Conservation (phyloP, 2,797 vertebrate species). For the Danio kyathit region DNA sequence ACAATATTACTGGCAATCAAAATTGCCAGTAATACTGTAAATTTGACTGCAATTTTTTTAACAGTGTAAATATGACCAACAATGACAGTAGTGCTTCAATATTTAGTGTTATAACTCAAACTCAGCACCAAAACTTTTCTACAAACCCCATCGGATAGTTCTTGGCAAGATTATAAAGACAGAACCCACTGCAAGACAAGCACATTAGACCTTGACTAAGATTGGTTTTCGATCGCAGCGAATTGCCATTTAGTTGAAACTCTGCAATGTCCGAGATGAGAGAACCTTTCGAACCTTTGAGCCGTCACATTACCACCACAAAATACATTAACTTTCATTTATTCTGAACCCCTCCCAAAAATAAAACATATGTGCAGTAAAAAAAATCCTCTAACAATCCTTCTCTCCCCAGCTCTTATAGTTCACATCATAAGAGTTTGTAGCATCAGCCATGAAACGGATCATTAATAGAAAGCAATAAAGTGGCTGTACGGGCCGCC, state of each 20-base stretch:
- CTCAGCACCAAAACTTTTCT: conserved; percentile 4
- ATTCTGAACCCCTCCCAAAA: conserved; percentile 5
- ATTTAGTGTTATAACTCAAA: not conserved
- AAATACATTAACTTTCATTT: conserved; percentile 38
- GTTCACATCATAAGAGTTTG: conserved; percentile 21
- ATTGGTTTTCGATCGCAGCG: conserved; percentile 46
- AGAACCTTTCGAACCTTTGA: conserved; percentile 17
- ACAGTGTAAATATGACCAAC: too few relatives aligned
- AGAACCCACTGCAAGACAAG: conserved; percentile 23
- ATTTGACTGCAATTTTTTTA: too few relatives aligned
- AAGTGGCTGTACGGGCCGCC: conserved; percentile 28
- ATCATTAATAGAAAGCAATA: conserved; percentile 54
- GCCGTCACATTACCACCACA: not conserved
- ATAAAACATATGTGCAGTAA: not conserved
- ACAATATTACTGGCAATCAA: too few relatives aligned
- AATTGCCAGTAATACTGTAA: too few relatives aligned
- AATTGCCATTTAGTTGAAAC: conserved; percentile 41
- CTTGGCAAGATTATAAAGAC: conserved; percentile 31
- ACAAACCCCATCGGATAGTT: not conserved
- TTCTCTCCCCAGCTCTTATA: conserved; percentile 28
- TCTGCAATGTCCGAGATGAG: conserved; percentile 30
- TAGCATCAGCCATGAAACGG: conserved; percentile 32
- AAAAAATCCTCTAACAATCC: conserved; percentile 26
- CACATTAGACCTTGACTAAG: conserved; percentile 42
- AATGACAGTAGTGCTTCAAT: too few relatives aligned